Percentiles rank a stretch among this genome's conserved stretches.
phyloP scores from a whole-genome alignment of 1,140 invertebrate genomes.

The Aphelenchoides avenae region DNA sequence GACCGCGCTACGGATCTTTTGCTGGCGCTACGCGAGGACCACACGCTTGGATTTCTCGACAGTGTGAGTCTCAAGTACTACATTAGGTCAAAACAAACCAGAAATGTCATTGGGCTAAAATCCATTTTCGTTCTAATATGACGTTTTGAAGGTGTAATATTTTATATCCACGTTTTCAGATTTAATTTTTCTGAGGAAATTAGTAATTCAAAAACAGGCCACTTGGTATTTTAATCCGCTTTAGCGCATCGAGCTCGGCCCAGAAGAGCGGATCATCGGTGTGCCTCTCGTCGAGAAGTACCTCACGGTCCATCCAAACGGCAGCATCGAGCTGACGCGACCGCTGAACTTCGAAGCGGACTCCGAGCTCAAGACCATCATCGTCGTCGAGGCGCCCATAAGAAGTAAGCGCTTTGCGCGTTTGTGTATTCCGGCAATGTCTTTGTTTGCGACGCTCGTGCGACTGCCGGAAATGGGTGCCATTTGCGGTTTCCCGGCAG shows the following conservation, averaged over 20 bases:
- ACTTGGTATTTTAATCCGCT: too few species aligned
- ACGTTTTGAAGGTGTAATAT: too few species aligned
- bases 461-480: conserved; percentile 6
- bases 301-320: conserved; percentile 26
- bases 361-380: conserved; percentile 6
- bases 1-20: conserved; percentile 23
- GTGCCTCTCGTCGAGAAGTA: background rate
- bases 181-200: too few species aligned
- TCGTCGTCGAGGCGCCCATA: conserved; percentile 24
- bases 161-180: too few species aligned
- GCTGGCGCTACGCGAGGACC: conserved; percentile 21
- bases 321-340: conserved; percentile 31
- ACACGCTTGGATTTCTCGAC: conserved; percentile 32
- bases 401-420: conserved; percentile 10
- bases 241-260: conserved; percentile 18
- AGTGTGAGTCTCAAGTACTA: conserved; percentile 13
- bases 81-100: too few species aligned
- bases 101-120: too few species aligned
- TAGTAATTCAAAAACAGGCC: too few species aligned
- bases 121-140: background rate
- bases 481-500: conserved; percentile 1
- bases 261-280: conserved; percentile 22
- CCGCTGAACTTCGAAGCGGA: conserved; percentile 29
- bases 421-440: conserved; percentile 14
- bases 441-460: background rate